Evolutionary conservation across 2,113 vertebrate species (phyloP), one percentile per base, ranked within the genome.

Genomic region (Lipotes vexillifer): DNA sequence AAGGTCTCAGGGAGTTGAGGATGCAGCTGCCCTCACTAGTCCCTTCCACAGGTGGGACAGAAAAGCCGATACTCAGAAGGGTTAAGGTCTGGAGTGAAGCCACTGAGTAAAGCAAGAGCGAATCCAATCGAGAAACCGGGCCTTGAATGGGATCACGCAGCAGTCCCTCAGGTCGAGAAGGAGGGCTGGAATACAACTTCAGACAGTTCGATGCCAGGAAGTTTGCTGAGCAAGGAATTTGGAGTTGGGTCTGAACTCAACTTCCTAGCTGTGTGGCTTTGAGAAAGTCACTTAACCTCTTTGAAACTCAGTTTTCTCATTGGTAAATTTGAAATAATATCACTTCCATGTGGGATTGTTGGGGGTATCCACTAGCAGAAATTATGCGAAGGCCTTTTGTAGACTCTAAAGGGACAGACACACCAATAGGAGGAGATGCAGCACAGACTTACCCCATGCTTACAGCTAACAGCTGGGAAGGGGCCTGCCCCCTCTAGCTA

Each of bases 11-110:
- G 33, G 63, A 46, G n/a, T 66, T 25, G 38, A 81, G 85, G 61
- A 25, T 7, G 33, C 17, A 93, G 66, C 41, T 52, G 23, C 72
- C 83, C 31, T 93, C 75, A 63, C 29, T 49, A 18, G 14, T 66
- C 38, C 82, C 81, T 96, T 61, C 36, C 68, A 93, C 49, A 80
- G 36, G 88, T 17, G 23, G 55, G 38, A 49, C 52, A 69, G 72
- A 72, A 88, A 94, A 33, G 11, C 13, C 31, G 78, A 74, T 27
- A 33, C 46, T 93, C 57, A 49, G 52, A 86, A 55, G 77, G 29
- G 82, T 63, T 52, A 63, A 18, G 44, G 15, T 55, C 44, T 68
- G 49, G 20, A 33, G 3, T 23, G 27, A 74, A 68, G 68, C 8
- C 59, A 86, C 25, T 75, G 31, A 44, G 31, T 84, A 41, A 44